Evolutionary conservation across 1,140 invertebrate genomes (phyloP), one percentile per base, ranked within the genome.

Genomic region (Nephila pilipes): DNA sequence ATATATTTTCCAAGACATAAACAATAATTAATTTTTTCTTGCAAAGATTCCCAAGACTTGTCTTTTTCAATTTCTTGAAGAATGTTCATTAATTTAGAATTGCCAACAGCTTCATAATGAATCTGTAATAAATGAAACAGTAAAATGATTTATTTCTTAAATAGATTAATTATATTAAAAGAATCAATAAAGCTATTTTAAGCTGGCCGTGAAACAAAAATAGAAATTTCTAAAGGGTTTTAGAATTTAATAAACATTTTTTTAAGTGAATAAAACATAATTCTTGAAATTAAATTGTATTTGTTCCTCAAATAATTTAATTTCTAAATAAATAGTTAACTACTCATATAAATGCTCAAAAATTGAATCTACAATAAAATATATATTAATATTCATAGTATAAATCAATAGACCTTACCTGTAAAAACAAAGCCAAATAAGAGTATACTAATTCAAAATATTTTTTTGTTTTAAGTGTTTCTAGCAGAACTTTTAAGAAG

Each of bases 391-490:
- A 69, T n/a, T 25, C 22, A 69, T 20, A 25, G 0, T 25, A 69
- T 69, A 20, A 12, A 69, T 69, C 12, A 10, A 25, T n/a, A 20
- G 29, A 14, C 25, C 46, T 92, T 83, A 97, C 96, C 96, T 99
- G 99, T 18, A 99, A 95, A 96, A 99, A 99, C 25, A 99, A 96
- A 85, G 97, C 97, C n/a, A 99, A 96, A 96, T 99, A 99, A 1
- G 98, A 97, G 95, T 99, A 98, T 0, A 97, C 97, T n/a, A 99
- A 95, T 96, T 99, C 99, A 96, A 98, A 99, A 96, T 99, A 97
- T 94, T 95, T 97, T 94, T 98, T 98, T 3, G 96, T 97, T 92
- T 96, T 95, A 2, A 99, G 96, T 95, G 98, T 97, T 89, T 95
- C 96, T 65, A 97, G 95, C 12, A 99, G 95, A 95, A 98, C 97